A percentile compares a stretch with the other conserved stretches of the same genome.
phyloP scores from a whole-genome alignment of 2,888 invertebrate genomes.

The Ecdyonurus torrentis region DNA sequence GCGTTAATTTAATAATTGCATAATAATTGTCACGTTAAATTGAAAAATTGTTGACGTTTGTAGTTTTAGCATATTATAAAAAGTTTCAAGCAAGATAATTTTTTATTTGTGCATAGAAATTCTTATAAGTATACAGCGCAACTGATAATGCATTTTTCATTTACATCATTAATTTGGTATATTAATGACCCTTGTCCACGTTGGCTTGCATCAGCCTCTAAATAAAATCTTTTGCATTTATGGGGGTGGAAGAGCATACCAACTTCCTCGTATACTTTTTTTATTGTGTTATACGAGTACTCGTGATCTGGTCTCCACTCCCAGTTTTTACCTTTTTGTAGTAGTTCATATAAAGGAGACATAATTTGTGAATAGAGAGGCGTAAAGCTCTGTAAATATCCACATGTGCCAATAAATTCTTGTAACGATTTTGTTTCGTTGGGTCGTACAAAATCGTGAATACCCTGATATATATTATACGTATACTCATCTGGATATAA shows the following conservation, averaged over 20 bases:
- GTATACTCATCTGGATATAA: neutral
- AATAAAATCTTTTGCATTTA: neutral
- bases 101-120: too few species aligned
- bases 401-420: neutral
- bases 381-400: neutral
- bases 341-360: neutral
- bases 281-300: neutral
- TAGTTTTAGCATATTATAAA: too few species aligned
- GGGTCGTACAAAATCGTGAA: neutral
- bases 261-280: neutral
- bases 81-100: too few species aligned
- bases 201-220: neutral
- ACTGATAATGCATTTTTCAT: neutral
- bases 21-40: too few species aligned
- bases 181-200: neutral
- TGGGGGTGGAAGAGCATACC: neutral
- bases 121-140: too few species aligned
- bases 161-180: neutral
- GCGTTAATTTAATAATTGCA: too few species aligned
- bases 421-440: neutral
- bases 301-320: neutral
- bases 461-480: neutral
- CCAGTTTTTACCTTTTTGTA: neutral
- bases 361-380: neutral
- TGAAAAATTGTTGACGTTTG: too few species aligned